Percentiles rank a stretch among this genome's conserved stretches.
Conservation (phyloP, 1,140 invertebrate genomes). For the Chionoecetes opilio region DNA sequence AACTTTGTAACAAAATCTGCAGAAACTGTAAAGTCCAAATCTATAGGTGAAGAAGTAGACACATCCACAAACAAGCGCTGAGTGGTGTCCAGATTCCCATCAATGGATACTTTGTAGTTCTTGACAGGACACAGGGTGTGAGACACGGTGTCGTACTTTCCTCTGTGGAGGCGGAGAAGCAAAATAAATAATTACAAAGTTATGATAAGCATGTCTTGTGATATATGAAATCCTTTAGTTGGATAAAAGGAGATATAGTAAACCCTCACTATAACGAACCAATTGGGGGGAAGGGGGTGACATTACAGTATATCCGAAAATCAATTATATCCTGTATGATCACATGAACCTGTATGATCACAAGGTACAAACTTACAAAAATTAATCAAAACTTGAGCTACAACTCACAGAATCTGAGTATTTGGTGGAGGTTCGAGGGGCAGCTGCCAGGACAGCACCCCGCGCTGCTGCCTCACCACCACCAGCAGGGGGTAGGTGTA, state of each 20-base stretch:
- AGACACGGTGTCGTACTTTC: constrained; percentile 86
- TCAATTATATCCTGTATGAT: no score
- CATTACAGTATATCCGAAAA: no score
- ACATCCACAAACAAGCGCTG: constrained; percentile 86
- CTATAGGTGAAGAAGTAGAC: constrained; percentile 85
- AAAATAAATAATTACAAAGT: no score
- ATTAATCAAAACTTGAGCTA: no score
- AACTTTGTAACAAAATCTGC: constrained; percentile 86
- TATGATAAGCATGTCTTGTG: no score
- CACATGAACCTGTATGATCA: no score
- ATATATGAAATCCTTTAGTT: neutral
- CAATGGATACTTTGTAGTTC: constrained; percentile 83
- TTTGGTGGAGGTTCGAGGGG: constrained; percentile 86
- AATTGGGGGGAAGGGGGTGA: no score
- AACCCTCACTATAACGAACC: no score
- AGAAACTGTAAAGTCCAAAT: constrained; percentile 85
- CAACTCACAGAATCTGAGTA: constrained; percentile 83
- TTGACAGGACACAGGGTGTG: constrained; percentile 88
- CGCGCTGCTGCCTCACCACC: constrained; percentile 88
- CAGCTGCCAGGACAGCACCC: constrained; percentile 89
- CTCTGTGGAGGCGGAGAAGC: constrained; percentile 82
- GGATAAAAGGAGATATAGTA: no score
- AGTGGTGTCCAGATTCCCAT: constrained; percentile 71
- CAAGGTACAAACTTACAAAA: no score
- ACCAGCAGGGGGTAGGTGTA: constrained; percentile 87